A percentile compares a stretch with the other conserved stretches of the same genome.
Conservation (phyloP, 2,797 vertebrate genomes). For the Coranthus polyacanthus region DNA sequence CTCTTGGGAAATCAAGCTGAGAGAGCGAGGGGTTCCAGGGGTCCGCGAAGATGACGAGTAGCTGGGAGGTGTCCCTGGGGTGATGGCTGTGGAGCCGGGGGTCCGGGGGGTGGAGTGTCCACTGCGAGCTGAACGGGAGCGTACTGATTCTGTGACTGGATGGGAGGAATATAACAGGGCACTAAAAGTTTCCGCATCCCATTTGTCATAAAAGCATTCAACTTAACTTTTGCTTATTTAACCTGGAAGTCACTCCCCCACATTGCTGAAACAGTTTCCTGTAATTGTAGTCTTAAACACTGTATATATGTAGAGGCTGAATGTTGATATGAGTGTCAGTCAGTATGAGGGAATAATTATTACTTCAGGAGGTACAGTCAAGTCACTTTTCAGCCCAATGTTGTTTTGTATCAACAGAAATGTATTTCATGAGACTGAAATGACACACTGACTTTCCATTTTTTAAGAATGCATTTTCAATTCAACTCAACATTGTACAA, state of each 20-base stretch:
- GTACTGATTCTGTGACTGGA: slow-evolving; percentile 90
- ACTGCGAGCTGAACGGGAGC: slow-evolving; percentile 94
- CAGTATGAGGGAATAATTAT: background rate
- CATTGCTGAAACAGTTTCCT: too few species aligned
- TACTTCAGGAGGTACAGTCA: background rate
- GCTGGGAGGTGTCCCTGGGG: slow-evolving; percentile 96
- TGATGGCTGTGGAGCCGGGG: slow-evolving; percentile 94
- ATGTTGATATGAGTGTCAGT: background rate
- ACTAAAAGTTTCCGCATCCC: background rate
- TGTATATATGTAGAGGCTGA: background rate
- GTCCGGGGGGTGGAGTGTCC: slow-evolving; percentile 96
- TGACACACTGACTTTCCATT: too few species aligned
- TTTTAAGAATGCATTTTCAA: too few species aligned
- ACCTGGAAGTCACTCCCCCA: background rate
- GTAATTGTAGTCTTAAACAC: background rate
- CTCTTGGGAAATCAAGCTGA: slow-evolving; percentile 93
- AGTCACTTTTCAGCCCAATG: slow-evolving; percentile 4
- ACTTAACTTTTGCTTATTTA: background rate
- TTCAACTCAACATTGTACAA: too few species aligned
- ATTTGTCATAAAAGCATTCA: background rate
- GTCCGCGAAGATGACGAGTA: slow-evolving; percentile 94
- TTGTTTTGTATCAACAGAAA: background rate
- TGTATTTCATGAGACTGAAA: background rate
- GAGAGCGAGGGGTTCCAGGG: slow-evolving; percentile 94
- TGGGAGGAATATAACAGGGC: background rate